A percentile compares a stretch with the other conserved stretches of the same genome.
These are phyloP conservation scores for Littorina saxatilis DNA, from an alignment of 1,140 invertebrate genomes.

Conservation along the genomic window DNA sequence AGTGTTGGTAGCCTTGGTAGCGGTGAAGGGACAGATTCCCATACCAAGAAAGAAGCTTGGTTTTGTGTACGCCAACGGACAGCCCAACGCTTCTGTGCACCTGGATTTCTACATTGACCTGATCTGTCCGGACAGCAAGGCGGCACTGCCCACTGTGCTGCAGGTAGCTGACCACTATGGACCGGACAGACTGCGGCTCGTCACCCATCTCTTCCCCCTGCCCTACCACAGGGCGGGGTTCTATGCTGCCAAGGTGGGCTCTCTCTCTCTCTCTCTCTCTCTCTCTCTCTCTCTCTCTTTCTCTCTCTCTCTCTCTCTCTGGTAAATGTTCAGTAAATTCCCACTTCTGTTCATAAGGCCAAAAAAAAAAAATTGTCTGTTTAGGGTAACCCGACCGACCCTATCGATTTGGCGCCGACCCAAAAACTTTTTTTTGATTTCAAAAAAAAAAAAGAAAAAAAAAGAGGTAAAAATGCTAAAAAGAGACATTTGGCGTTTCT, in stretches of 20 bases:
- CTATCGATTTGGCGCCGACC: no score
- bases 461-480: no score
- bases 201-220: slow-evolving; percentile 57
- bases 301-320: background rate
- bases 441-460: no score
- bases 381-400: no score
- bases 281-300: background rate
- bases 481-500: no score
- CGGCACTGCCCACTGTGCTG: slow-evolving; percentile 45
- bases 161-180: slow-evolving; percentile 56
- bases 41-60: slow-evolving; percentile 50
- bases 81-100: slow-evolving; percentile 45
- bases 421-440: no score
- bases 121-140: slow-evolving; percentile 57
- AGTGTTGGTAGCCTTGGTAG: background rate
- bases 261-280: background rate
- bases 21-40: slow-evolving; percentile 39
- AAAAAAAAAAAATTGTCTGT: no score
- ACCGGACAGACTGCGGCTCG: slow-evolving; percentile 38
- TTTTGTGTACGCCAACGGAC: slow-evolving; percentile 46
- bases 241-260: background rate
- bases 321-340: no score
- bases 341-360: no score
- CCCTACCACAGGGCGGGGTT: slow-evolving; percentile 54
- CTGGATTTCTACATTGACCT: slow-evolving; percentile 58